A percentile compares a stretch with the other conserved stretches of the same genome.
Conservation (phyloP, 2,113 vertebrate species). For the Henicopernis longicauda region DNA sequence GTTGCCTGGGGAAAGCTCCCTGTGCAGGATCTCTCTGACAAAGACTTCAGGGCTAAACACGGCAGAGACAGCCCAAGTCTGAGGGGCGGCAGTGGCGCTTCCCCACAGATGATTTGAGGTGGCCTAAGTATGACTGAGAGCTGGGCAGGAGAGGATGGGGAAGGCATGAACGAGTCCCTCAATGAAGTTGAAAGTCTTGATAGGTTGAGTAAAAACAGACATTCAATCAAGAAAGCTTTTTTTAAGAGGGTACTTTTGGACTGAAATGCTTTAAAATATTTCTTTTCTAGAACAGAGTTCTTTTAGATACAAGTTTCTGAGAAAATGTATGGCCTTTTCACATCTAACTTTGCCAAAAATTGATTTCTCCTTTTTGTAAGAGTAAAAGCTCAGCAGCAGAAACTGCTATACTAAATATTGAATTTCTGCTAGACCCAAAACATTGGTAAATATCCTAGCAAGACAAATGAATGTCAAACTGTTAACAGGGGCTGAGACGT, state of each 20-base stretch:
- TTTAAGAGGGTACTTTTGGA: background rate
- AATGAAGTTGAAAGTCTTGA: background rate
- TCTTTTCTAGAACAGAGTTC: background rate
- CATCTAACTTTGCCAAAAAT: background rate
- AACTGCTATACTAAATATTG: constrained; percentile 2
- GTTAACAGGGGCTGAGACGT: background rate
- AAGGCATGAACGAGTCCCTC: background rate
- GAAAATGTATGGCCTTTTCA: background rate
- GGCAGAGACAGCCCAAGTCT: background rate
- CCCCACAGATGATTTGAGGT: background rate
- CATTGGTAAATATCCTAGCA: constrained; percentile 15
- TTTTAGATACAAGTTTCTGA: background rate
- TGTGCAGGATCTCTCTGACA: background rate
- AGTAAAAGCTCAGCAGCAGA: constrained; percentile 6
- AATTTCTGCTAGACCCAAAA: constrained; percentile 30
- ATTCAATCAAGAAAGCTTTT: background rate
- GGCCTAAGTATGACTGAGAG: background rate
- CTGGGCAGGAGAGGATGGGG: background rate
- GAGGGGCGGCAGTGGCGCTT: fast-evolving
- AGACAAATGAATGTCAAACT: constrained; percentile 1
- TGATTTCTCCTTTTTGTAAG: constrained; percentile 11
- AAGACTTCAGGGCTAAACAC: background rate
- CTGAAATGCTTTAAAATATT: background rate
- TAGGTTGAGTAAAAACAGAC: background rate
- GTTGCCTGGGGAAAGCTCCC: background rate